These are phyloP conservation scores for Trichosurus vulpecula DNA, from an alignment of 2,797 vertebrate genomes.

Conservation along the genomic window DNA sequence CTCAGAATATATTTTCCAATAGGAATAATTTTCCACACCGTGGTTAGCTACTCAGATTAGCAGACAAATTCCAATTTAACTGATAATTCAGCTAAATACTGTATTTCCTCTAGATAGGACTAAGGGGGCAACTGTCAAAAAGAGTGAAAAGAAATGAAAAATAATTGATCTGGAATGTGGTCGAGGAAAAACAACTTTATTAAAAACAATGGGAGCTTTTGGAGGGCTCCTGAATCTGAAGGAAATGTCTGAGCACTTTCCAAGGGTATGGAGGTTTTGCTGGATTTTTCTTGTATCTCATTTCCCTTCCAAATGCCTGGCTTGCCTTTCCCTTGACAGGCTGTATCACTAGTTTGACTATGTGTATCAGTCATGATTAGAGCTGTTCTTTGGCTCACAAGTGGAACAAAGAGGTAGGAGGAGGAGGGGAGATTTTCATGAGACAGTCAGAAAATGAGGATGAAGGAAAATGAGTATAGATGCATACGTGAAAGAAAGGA, in stretches of 20 bases:
- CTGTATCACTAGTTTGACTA: not conserved
- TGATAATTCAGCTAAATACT: not conserved
- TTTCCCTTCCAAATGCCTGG: not conserved
- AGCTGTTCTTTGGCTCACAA: not conserved
- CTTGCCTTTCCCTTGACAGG: not conserved
- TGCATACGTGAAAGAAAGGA: not conserved
- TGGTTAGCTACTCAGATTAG: not conserved
- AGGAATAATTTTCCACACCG: not conserved
- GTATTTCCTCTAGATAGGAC: not conserved
- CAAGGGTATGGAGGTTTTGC: not conserved
- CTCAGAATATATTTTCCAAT: not conserved
- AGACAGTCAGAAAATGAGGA: not conserved
- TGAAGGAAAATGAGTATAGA: not conserved
- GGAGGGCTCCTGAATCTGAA: not conserved
- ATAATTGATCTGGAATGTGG: not conserved
- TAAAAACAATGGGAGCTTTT: not conserved
- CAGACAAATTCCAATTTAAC: not conserved
- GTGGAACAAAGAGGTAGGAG: not conserved
- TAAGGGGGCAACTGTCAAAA: not conserved
- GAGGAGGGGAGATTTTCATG: not conserved
- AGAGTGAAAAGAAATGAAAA: not conserved
- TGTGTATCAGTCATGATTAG: not conserved
- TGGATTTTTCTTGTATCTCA: not conserved
- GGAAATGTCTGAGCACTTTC: not conserved
- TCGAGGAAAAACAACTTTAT: not conserved